Evolutionary conservation across 2,888 invertebrate genomes (phyloP), one percentile per base, ranked within the genome.

Genomic region (Nematopogon swammerdamellus): DNA sequence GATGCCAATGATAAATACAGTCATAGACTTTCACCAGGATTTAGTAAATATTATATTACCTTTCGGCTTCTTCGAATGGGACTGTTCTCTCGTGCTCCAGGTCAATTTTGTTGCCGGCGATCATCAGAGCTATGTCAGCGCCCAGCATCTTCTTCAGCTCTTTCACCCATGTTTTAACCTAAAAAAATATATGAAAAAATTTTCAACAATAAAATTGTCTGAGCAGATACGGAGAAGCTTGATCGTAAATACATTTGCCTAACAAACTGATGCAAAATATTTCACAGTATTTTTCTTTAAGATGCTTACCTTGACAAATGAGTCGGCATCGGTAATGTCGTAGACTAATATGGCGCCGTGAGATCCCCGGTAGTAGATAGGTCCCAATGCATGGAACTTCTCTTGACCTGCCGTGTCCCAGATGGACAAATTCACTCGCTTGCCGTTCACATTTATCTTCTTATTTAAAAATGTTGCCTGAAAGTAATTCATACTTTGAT

Each of bases 331-430:
- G 16, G 98, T 97, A 54, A 99, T 95, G 68, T 99, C 98, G 71
- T 97, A 98, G 2, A 99, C 97, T 56, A 99, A 83, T 60, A 99
- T 88, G 49, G 98, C 99, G 57, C 98, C 98, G 76, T 98, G 94
- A 19, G 97, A 97, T 67, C 94, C 95, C 55, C 98, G 81, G 69
- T 99, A 99, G 72, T 99, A 99, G 59, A 98, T 97, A 10, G 98
- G 98, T 2, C 98, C 98, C 48, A 98, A 72, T 0, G 98, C 97
- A 76, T 99, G 99, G 63, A 93, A 95, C 59, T 90, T 88, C 70
- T 99, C 98, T 69, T 99, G 98, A 0, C 98, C 98, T 5, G 98
- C 98, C 2, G 98, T 99, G 64, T 98, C 98, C 98, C 99, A 99
- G 65, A 97, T 91, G 45, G 96, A 89, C 48, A 99, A 79, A 64